Evolutionary conservation across 2,113 vertebrate species (phyloP).

Genomic region (Peucedramus taeniatus): DNA sequence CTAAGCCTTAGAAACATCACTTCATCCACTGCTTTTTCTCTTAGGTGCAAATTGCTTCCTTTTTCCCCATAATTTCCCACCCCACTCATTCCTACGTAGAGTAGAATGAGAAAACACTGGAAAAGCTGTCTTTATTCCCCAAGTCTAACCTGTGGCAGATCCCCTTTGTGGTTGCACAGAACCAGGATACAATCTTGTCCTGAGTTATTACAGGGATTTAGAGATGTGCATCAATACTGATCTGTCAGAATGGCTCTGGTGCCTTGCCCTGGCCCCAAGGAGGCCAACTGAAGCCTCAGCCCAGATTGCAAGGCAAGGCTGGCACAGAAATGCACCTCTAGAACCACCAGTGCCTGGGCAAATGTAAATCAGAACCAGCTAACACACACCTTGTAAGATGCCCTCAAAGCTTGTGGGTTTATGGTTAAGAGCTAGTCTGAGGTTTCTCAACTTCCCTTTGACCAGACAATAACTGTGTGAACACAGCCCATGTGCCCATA

Average conservation of each 20-base stretch:
- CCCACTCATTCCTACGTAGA: neutral
- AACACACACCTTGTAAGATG: neutral
- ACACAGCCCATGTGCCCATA: neutral
- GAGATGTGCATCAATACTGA: neutral
- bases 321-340: neutral
- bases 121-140: neutral
- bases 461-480: neutral
- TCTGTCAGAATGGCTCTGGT: neutral
- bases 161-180: neutral
- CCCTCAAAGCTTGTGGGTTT: neutral
- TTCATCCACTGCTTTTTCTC: neutral
- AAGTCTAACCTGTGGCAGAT: neutral
- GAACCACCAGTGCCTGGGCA: neutral
- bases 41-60: neutral
- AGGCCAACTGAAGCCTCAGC: neutral
- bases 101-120: neutral
- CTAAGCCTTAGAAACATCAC: neutral
- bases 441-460: neutral
- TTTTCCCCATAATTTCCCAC: neutral
- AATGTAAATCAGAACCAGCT: fast-evolving
- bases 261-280: neutral
- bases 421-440: neutral
- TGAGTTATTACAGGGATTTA: neutral
- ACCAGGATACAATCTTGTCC: neutral
- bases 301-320: neutral